Base-by-base conservation (phyloP, 2,113 vertebrate species). In the Eubucco bourcierii region DNA sequence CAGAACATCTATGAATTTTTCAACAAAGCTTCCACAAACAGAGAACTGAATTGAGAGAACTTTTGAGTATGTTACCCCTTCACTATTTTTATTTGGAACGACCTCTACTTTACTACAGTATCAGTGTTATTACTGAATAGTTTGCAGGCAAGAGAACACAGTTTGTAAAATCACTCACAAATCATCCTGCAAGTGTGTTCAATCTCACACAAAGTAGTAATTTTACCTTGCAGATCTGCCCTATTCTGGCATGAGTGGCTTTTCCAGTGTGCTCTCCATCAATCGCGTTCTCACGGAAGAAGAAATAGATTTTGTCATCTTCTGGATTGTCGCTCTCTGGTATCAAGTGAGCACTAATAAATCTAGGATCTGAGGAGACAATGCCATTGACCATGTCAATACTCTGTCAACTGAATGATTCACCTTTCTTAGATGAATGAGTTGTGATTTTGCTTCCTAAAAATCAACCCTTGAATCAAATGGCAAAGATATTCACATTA, bases 301-400 rank as follows among this genome's bases (percentile, higher is more conserved):
- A 99, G 96, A 99, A 98, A 96, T 99, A 99, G 78, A 99, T 98
- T 98, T 99, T 99, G 95, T 99, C 99, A 71, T 99, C 99, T 95
- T 99, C 99, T 59, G 98, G 99, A 85, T 99, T 99, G 97, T 99
- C 99, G 3, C 98, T 99, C 95, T 99, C 99, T 47, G 99, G 98
- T 94, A 99, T 99, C 90, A 98, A 97, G 92, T 99, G 98, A 63
- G 98, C 98, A 68, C 98, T 97, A 68, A 99, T 96, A 94, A 99
- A 99, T 73, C 98, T 98, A 34, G 99, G 99, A 97, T 99, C 99
- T 99, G 95, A 66, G 95, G 95, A 91, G 59, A 70, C 75, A 97
- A 90, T 15, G 29, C 4, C 52, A 4, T 25, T 37, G 19, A 46
- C 12, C 16, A 20, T 4, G 4, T 92, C 89, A 91, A 6, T 59